phyloP scores from a whole-genome alignment of 2,888 invertebrate species.

The Netelia virgata region DNA sequence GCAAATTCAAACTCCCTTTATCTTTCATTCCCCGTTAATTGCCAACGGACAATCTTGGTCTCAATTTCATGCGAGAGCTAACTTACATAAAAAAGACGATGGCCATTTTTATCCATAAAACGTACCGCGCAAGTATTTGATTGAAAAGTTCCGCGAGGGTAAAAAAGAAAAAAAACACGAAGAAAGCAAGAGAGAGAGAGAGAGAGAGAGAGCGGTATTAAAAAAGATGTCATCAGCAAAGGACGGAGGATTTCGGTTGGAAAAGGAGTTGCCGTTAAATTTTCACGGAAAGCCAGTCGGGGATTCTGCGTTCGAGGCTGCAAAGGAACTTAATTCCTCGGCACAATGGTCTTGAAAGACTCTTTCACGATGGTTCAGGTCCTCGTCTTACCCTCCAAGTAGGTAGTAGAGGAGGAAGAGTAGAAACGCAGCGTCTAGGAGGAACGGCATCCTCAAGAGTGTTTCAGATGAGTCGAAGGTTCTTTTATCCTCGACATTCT shows the following conservation, averaged over 20 bases:
- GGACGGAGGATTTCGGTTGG: not conserved
- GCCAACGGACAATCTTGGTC: no score
- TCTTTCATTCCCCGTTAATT: no score
- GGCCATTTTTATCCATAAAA: not conserved
- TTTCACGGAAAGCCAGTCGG: not conserved
- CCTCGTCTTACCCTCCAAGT: conserved; percentile 10
- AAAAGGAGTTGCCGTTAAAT: conserved; percentile 4
- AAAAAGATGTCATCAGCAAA: not conserved
- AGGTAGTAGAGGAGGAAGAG: not conserved
- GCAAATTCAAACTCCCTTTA: no score
- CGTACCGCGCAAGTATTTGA: not conserved
- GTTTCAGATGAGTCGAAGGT: conserved; percentile 25
- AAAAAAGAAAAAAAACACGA: conserved; percentile 37
- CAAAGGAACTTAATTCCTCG: conserved; percentile 38
- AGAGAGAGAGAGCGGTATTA: not conserved
- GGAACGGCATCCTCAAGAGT: conserved; percentile 8
- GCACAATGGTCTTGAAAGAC: conserved; percentile 49
- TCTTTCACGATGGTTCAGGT: conserved; percentile 33
- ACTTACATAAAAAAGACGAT: not conserved
- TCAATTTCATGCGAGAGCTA: not conserved
- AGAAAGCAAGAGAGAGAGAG: not conserved
- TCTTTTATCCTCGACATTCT: conserved; percentile 28
- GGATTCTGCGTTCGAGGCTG: not conserved
- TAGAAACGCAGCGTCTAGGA: not conserved
- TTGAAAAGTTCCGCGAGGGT: not conserved